phyloP scores from a whole-genome alignment of 53 echinoderm and acorn worm species.

The Apostichopus leukothele region DNA sequence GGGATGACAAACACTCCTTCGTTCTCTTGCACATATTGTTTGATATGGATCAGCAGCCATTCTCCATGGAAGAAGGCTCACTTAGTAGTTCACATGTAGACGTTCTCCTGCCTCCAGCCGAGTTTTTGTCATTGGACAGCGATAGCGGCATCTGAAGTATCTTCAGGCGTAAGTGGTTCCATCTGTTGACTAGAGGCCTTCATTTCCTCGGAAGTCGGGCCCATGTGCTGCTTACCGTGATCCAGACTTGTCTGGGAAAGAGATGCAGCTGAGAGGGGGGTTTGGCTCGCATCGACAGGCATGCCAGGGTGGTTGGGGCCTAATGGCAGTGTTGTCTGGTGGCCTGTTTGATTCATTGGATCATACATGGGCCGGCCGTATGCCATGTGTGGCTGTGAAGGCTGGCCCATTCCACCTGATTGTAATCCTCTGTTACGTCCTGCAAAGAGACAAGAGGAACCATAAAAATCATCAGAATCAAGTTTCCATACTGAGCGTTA shows the following conservation, averaged over 20 bases:
- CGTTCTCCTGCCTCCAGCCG: conserved; percentile 21
- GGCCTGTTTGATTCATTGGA: conserved; percentile 41
- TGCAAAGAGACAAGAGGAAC: not conserved
- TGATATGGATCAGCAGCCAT: not conserved
- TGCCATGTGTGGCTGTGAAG: conserved; percentile 47
- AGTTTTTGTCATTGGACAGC: conserved; percentile 62
- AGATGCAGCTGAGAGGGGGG: conserved; percentile 30
- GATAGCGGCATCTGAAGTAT: conserved; percentile 54
- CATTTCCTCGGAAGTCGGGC: conserved; percentile 15
- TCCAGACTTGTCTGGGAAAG: conserved; percentile 32
- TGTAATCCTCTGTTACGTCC: conserved; percentile 39
- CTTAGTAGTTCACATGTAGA: conserved; percentile 10
- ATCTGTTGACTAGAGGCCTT: conserved; percentile 46
- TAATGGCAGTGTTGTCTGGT: conserved; percentile 45
- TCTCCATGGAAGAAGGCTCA: conserved; percentile 2
- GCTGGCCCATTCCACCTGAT: conserved; percentile 55
- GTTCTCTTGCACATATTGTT: not conserved
- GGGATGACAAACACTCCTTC: not conserved
- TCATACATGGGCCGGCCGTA: conserved; percentile 61
- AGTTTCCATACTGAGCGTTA: no score
- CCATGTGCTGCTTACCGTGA: conserved; percentile 54
- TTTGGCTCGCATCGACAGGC: conserved; percentile 54
- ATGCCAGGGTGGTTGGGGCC: conserved; percentile 42
- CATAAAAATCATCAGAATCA: no score
- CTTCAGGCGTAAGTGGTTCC: conserved; percentile 75